These are phyloP conservation scores for Pogonophryne albipinna DNA, from an alignment of 2,797 vertebrate genomes.

Conservation along the genomic window DNA sequence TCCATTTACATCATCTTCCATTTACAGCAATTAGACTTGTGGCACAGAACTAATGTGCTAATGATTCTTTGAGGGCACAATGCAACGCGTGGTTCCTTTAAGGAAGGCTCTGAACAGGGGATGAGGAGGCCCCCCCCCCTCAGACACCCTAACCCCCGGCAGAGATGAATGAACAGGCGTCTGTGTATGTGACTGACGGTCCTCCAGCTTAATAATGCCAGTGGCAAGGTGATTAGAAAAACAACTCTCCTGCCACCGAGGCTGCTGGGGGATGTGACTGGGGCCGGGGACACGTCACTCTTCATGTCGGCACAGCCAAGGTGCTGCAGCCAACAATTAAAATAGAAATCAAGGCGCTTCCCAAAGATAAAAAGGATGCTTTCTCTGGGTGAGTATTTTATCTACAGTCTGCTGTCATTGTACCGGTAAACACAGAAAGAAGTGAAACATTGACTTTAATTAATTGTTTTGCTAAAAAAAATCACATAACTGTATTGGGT, in stretches of 20 bases:
- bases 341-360: constrained; percentile 52
- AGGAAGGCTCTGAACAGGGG: constrained; percentile 31
- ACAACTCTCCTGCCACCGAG: constrained; percentile 46
- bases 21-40: constrained; percentile 53
- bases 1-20: neutral
- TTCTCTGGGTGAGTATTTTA: constrained; percentile 43
- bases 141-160: constrained; percentile 47
- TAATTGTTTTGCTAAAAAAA: too few species aligned
- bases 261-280: constrained; percentile 49
- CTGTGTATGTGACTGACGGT: constrained; percentile 39
- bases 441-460: too few species aligned
- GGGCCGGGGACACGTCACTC: constrained; percentile 51
- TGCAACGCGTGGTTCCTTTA: constrained; percentile 41
- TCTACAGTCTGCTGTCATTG: neutral
- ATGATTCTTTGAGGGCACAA: constrained; percentile 51
- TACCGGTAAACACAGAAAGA: constrained; percentile 5
- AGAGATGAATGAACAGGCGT: constrained; percentile 63
- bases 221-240: constrained; percentile 74
- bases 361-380: constrained; percentile 35
- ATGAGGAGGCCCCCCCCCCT: constrained; percentile 14
- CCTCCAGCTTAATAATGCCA: constrained; percentile 63
- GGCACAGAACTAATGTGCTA: constrained; percentile 41
- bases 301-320: constrained; percentile 56
- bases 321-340: constrained; percentile 63
- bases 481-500: too few species aligned